Evolutionary conservation across 2,888 invertebrate species (phyloP).

Genomic region (Ferdinandea cuprea): DNA sequence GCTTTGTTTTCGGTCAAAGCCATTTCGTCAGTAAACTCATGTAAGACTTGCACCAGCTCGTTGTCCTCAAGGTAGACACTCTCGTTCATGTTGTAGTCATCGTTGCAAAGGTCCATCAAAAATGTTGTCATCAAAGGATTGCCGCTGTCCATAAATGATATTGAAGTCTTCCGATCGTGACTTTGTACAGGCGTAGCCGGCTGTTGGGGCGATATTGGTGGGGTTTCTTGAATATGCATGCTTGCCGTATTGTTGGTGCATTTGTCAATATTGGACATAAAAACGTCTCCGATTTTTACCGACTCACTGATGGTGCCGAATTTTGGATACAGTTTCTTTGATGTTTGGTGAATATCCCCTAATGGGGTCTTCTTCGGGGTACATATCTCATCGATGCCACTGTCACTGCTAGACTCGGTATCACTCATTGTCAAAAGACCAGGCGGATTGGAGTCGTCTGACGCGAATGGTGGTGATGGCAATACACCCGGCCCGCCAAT

Average conservation of each 20-base stretch:
- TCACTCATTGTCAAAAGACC: conserved; percentile 78
- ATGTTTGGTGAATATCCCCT: conserved; percentile 65
- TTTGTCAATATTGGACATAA: conserved; percentile 39
- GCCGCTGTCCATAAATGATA: conserved; percentile 79
- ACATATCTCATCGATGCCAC: conserved; percentile 80
- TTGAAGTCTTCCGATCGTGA: conserved; percentile 71
- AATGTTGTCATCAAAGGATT: conserved; percentile 79
- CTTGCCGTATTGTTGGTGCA: conserved; percentile 13
- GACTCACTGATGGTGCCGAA: conserved; percentile 22
- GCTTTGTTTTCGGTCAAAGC: conserved; percentile 65
- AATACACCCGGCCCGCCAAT: conserved; percentile 79
- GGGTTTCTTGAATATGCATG: conserved; percentile 35
- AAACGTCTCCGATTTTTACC: conserved; percentile 34
- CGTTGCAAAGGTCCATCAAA: conserved; percentile 80
- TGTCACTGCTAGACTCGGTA: conserved; percentile 80
- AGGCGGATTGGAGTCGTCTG: conserved; percentile 79
- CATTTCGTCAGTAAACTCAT: conserved; percentile 77
- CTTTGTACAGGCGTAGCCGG: conserved; percentile 9
- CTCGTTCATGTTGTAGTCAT: conserved; percentile 80
- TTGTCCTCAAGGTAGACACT: conserved; percentile 77
- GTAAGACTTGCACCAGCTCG: conserved; percentile 80
- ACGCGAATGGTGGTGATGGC: conserved; percentile 78
- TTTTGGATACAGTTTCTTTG: conserved; percentile 46
- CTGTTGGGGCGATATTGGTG: conserved; percentile 2
- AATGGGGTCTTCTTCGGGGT: conserved; percentile 30